Evolutionary conservation across 2,888 invertebrate species (phyloP), one percentile per base, ranked within the genome.

Genomic region (Protodeltote pygarga): DNA sequence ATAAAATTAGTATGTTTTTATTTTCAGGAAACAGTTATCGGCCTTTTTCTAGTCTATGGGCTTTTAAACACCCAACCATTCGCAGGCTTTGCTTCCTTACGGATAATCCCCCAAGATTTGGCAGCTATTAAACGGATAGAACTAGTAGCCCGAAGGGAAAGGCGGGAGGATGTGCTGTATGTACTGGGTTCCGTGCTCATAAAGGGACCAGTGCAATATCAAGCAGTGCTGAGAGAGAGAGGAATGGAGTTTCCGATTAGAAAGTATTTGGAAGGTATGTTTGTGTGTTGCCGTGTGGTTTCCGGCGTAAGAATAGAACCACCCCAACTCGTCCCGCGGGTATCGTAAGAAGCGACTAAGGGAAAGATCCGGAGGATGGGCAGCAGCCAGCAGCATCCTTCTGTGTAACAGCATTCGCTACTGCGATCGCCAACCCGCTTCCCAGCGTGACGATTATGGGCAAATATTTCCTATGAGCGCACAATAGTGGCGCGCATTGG

Each of bases 191-290:
- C 73, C 0, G 47, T 91, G 3, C 72, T 90, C 1, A 67, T 81
- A 0, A 61, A 72, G 8, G 79, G 83, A 0, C 81, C 83, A 0
- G 71, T 67, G 5, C 79, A 88, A 34, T 89, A 69, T 50, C 85
- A 85, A 3, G 83, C 78, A 0, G 74, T 51, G 0, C 39, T 62
- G 0, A 59, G 89, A 1, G 86, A 87, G 31, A 64, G 83, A 2
- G 89, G 87, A 3, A 74, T 89, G 71, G 91, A 92, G 21, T 25
- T 33, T 0, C 20, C 75, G 0, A 46, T 82, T 0, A 76, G 78
- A 42, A 90, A 89, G 44, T 85, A 89, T 58, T 71, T 82, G 23
- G 86, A 87, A 59, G 86, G 91, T 89, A 55, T 61, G 71, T 38
- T 6, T 16, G 1, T n/a, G n/a, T n/a, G n/a, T n/a, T n/a, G n/a